Percentiles rank a stretch among this genome's conserved stretches.
Evolutionary conservation across 1,140 invertebrate genomes (phyloP).

Genomic region (Pogonomyrmex barbatus): DNA sequence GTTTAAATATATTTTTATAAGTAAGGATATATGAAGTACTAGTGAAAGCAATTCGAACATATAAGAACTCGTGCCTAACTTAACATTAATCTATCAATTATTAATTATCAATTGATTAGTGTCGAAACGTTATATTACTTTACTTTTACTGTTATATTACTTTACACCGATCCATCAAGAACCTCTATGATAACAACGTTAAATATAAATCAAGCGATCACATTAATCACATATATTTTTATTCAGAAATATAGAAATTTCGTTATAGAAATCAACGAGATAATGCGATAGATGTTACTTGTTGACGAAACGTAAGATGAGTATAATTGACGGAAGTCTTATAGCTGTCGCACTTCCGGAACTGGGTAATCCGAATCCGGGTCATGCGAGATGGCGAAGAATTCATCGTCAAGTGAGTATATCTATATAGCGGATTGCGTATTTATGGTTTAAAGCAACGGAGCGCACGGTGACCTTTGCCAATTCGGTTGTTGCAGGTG

Average conservation of each 20-base stretch:
- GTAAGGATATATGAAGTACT: not conserved
- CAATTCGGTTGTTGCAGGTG: slow-evolving; percentile 79
- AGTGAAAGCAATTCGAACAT: not conserved
- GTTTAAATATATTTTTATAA: not conserved
- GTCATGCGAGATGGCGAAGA: slow-evolving; percentile 41
- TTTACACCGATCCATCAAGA: not conserved
- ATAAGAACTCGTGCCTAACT: no score
- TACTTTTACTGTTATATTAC: not conserved
- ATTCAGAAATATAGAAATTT: not conserved
- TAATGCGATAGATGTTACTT: not conserved
- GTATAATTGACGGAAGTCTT: slow-evolving; percentile 21
- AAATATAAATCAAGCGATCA: slow-evolving; percentile 11
- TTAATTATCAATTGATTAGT: not conserved
- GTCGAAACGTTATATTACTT: not conserved
- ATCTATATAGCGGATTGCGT: slow-evolving; percentile 14
- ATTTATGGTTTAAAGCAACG: slow-evolving; percentile 41
- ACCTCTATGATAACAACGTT: not conserved
- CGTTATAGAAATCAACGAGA: not conserved
- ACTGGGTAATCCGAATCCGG: slow-evolving; percentile 58
- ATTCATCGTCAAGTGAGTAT: slow-evolving; percentile 66
- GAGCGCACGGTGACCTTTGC: slow-evolving; percentile 72
- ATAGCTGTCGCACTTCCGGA: slow-evolving; percentile 57
- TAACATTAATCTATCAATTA: no score
- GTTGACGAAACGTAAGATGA: slow-evolving; percentile 30
- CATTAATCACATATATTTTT: not conserved